These are phyloP conservation scores for Phrynocephalus forsythii DNA, from an alignment of 2,797 vertebrate species.

Conservation along the genomic window DNA sequence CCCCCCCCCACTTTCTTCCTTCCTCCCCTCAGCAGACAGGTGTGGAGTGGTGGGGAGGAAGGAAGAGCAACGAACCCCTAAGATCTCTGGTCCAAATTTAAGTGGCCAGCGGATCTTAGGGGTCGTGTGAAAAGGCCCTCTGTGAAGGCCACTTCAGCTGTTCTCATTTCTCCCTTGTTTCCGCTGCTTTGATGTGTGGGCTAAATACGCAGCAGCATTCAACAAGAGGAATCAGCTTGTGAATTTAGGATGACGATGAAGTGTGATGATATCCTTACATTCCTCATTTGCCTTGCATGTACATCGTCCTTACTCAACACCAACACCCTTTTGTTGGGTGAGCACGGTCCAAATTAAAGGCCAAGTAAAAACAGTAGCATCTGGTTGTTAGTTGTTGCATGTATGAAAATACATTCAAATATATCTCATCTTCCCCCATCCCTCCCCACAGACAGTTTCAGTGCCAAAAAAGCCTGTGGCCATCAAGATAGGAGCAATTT, in stretches of 20 bases:
- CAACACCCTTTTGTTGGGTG: slow-evolving; percentile 32
- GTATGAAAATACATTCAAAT: slow-evolving; percentile 50
- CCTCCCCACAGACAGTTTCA: background rate
- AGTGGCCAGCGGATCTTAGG: too few species aligned
- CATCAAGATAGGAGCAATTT: slow-evolving; percentile 57
- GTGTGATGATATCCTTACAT: background rate
- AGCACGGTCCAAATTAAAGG: slow-evolving; percentile 31
- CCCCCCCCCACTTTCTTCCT: too few species aligned
- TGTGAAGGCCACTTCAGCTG: too few species aligned
- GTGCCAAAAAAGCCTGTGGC: slow-evolving; percentile 56
- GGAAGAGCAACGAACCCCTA: too few species aligned
- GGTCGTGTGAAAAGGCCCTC: too few species aligned
- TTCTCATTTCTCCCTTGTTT: too few species aligned
- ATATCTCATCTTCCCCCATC: background rate
- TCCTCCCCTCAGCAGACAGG: too few species aligned
- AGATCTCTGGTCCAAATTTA: too few species aligned
- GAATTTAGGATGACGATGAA: background rate
- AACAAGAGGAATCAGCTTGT: too few species aligned
- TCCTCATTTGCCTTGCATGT: background rate
- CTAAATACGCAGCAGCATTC: background rate
- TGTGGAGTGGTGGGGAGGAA: too few species aligned
- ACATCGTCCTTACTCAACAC: background rate
- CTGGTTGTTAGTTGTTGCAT: slow-evolving; percentile 41
- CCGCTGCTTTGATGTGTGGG: background rate
- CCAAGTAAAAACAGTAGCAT: background rate